Conservation (phyloP, 2,888 invertebrate genomes). For the Pediacus dermestoides region DNA sequence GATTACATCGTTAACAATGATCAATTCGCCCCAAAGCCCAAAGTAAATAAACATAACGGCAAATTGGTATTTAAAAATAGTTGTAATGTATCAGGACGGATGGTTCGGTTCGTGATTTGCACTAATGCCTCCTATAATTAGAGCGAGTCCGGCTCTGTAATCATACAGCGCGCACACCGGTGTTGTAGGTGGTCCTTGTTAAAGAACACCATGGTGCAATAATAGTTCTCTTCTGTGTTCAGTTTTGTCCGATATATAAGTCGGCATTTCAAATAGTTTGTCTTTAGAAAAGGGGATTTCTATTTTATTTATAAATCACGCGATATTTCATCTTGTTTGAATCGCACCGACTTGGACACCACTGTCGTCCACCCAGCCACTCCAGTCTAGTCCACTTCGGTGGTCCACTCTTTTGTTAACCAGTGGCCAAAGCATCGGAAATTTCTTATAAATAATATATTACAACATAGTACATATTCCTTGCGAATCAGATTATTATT, state of each 20-base stretch:
- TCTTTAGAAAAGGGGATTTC: conserved; percentile 10
- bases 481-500: too few species aligned
- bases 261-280: too few species aligned
- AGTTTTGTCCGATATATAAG: conserved; percentile 4
- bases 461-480: too few species aligned
- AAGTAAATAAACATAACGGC: too few species aligned
- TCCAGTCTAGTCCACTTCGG: background rate
- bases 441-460: too few species aligned
- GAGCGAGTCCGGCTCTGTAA: conserved; percentile 31
- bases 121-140: conserved; percentile 31
- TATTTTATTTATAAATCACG: conserved; percentile 28
- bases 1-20: too few species aligned
- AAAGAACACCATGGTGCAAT: conserved; percentile 16
- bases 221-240: conserved; percentile 1
- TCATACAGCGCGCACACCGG: conserved; percentile 24
- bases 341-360: conserved; percentile 19
- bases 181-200: conserved; percentile 34
- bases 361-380: conserved; percentile 18
- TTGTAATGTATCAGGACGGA: too few species aligned
- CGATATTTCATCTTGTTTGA: conserved; percentile 28
- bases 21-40: too few species aligned
- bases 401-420: conserved; percentile 3
- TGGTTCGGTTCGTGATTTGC: conserved; percentile 30
- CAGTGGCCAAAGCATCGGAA: too few species aligned
- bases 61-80: too few species aligned